Conservation (phyloP, 2,888 invertebrate species). For the Dendrolimus houi region DNA sequence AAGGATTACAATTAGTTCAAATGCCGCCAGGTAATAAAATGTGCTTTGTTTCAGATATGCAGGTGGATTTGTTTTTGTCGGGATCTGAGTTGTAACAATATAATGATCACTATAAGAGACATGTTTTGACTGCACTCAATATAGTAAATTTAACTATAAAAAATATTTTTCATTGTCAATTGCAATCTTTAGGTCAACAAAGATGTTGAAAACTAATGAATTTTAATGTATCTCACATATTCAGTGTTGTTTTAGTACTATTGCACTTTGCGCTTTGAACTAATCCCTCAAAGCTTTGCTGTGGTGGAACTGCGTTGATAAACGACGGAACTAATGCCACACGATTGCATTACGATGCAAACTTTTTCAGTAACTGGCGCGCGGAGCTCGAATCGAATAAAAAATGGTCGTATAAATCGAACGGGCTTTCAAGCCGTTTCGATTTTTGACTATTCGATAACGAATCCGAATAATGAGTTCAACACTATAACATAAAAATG, state of each 20-base stretch:
- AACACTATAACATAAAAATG: too few species aligned
- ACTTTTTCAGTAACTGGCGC: slow-evolving; percentile 67
- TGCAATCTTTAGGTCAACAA: too few species aligned
- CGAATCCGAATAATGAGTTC: slow-evolving; percentile 24
- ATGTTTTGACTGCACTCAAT: too few species aligned
- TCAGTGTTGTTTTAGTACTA: slow-evolving; percentile 30
- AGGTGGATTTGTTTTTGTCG: too few species aligned
- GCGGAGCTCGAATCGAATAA: slow-evolving; percentile 53
- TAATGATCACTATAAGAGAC: too few species aligned
- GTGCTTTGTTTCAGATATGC: too few species aligned
- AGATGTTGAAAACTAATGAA: too few species aligned
- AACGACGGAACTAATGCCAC: slow-evolving; percentile 67
- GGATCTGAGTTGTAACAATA: too few species aligned
- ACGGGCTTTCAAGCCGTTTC: slow-evolving; percentile 48
- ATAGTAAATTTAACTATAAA: too few species aligned
- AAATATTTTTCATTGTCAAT: too few species aligned
- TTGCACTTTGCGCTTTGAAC: slow-evolving; percentile 47
- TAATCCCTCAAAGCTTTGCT: slow-evolving; percentile 71
- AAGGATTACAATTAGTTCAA: too few species aligned
- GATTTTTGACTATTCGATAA: slow-evolving; percentile 53
- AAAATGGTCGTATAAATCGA: slow-evolving; percentile 59
- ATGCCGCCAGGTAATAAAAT: too few species aligned
- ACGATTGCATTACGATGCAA: slow-evolving; percentile 71
- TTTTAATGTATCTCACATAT: background rate
- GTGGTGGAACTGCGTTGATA: slow-evolving; percentile 59